phyloP scores from a whole-genome alignment of 2,888 invertebrate genomes.

The Idaea straminata region DNA sequence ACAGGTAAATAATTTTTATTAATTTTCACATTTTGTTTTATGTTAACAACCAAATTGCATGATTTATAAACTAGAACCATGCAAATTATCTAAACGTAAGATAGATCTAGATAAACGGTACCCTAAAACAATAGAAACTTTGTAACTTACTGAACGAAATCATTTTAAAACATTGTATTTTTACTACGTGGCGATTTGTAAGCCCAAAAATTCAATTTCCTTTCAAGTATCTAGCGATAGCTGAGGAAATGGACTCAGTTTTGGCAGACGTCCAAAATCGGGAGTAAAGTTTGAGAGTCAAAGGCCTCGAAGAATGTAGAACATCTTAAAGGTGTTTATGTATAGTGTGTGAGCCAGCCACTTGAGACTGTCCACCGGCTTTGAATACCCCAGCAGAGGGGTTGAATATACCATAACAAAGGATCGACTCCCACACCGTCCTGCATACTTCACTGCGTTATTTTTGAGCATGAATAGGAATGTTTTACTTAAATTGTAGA shows the following conservation, averaged over 20 bases:
- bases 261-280: slow-evolving; percentile 36
- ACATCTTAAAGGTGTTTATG: slow-evolving; percentile 11
- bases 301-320: slow-evolving; percentile 13
- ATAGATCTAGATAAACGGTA: background rate
- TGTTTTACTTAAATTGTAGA: no score
- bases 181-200: slow-evolving; percentile 10
- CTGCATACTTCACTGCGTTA: background rate
- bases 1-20: no score
- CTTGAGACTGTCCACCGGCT: slow-evolving; percentile 15
- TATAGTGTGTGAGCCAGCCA: slow-evolving; percentile 15
- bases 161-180: slow-evolving; percentile 6
- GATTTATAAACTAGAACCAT: no score
- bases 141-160: background rate
- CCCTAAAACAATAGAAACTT: background rate
- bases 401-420: slow-evolving; percentile 1
- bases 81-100: no score
- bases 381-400: background rate
- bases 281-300: slow-evolving; percentile 32
- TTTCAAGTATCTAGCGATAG: slow-evolving; percentile 34
- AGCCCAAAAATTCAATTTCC: slow-evolving; percentile 39
- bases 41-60: no score
- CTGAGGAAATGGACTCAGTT: slow-evolving; percentile 27
- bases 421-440: background rate
- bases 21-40: no score
- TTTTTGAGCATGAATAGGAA: no score